Evolutionary conservation across 2,113 vertebrate genomes (phyloP).

Genomic region (Apistogramma diplotaenia): DNA sequence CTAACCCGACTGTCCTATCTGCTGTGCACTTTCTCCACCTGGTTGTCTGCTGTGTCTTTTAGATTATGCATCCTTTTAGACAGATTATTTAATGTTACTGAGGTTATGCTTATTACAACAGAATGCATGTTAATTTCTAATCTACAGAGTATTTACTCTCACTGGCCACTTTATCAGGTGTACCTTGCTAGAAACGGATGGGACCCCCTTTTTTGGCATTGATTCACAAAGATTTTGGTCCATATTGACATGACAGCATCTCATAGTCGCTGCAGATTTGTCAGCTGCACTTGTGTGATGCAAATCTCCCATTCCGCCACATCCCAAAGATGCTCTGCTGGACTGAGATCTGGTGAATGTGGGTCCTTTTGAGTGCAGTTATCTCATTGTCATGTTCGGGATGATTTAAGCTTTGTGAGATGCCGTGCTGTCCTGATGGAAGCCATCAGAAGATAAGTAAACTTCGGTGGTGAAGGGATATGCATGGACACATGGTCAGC

Average conservation of each 20-base stretch:
- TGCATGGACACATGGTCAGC: neutral
- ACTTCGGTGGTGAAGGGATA: neutral
- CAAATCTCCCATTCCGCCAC: neutral
- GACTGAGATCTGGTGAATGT: neutral
- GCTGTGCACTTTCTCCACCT: neutral
- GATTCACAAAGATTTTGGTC: neutral
- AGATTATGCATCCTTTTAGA: neutral
- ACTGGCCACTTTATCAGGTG: neutral
- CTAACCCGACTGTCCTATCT: neutral
- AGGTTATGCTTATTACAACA: too few relatives aligned
- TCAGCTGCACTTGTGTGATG: neutral
- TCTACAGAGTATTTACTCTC: neutral
- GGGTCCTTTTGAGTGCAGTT: neutral
- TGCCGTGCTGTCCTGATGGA: neutral
- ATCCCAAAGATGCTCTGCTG: too few relatives aligned
- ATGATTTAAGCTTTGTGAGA: neutral
- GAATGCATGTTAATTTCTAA: neutral
- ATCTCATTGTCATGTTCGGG: neutral
- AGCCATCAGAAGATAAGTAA: neutral
- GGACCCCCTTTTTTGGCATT: neutral
- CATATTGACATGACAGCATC: too few relatives aligned
- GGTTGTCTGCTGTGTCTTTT: neutral
- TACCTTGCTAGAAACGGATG: neutral
- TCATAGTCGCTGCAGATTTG: neutral
- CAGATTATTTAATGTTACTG: neutral